Evolutionary conservation across 1,140 invertebrate species (phyloP).

Genomic region (Ceratosolen fusciceps): DNA sequence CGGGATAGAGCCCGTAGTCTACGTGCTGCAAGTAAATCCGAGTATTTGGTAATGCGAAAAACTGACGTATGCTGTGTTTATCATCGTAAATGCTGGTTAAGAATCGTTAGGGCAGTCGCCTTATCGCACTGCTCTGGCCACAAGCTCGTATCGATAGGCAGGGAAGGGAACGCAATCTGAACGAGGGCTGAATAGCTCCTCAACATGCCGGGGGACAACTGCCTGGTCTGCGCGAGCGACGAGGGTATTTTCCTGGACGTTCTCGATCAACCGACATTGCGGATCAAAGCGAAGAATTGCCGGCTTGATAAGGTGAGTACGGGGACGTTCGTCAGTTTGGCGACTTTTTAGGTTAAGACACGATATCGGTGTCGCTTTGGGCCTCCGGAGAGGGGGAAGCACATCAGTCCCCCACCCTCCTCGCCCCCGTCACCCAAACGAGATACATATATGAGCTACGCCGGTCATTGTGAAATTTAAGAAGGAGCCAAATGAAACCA

Average conservation of each 20-base stretch:
- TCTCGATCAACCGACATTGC: slow-evolving; percentile 52
- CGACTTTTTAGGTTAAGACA: slow-evolving; percentile 37
- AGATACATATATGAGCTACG: background rate
- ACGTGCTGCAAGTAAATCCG: background rate
- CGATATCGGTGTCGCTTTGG: background rate
- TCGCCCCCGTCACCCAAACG: no score
- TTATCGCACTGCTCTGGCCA: background rate
- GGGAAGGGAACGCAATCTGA: background rate
- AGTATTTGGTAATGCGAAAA: slow-evolving; percentile 2
- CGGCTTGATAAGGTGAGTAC: slow-evolving; percentile 60
- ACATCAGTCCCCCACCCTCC: background rate
- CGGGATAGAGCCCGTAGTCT: no score
- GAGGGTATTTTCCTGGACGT: slow-evolving; percentile 66
- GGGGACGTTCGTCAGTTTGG: background rate
- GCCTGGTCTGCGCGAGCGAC: slow-evolving; percentile 65
- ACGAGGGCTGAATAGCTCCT: background rate
- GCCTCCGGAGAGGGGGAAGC: background rate
- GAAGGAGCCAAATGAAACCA: background rate
- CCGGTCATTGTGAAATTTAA: background rate
- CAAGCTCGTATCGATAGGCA: background rate
- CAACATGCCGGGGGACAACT: slow-evolving; percentile 59
- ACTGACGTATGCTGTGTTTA: slow-evolving; percentile 3
- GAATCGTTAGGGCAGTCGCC: background rate
- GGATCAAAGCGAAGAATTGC: slow-evolving; percentile 59
- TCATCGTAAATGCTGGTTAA: background rate